A percentile compares a stretch with the other conserved stretches of the same genome.
Conservation (phyloP, 2,113 vertebrate genomes). For the Perccottus glenii region DNA sequence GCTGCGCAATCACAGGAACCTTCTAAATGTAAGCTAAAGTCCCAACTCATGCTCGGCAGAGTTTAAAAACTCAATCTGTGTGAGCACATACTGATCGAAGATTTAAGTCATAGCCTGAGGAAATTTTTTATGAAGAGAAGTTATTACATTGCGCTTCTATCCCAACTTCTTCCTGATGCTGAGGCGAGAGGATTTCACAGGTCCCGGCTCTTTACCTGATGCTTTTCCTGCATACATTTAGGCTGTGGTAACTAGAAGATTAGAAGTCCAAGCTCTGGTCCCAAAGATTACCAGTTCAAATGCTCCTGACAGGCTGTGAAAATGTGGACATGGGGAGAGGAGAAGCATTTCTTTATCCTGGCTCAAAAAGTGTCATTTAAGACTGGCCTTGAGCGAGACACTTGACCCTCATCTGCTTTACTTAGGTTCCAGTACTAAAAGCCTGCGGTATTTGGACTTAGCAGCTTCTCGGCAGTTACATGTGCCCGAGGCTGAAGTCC, state of each 20-base stretch:
- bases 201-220: conserved; percentile 29
- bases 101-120: conserved; percentile 44
- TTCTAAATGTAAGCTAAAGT: conserved; percentile 29
- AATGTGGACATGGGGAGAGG: conserved; percentile 21
- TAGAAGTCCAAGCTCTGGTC: conserved; percentile 25
- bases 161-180: conserved; percentile 34
- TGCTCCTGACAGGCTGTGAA: conserved; percentile 34
- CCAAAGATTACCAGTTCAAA: conserved; percentile 41
- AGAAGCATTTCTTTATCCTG: conserved; percentile 37
- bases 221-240: conserved; percentile 30
- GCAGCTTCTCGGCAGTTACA: conserved; percentile 11
- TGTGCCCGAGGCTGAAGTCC: conserved; percentile 23
- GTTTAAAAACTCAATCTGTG: conserved; percentile 35
- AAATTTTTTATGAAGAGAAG: conserved; percentile 55
- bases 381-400: conserved; percentile 30
- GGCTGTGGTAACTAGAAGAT: conserved; percentile 42
- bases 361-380: conserved; percentile 31
- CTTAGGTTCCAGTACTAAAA: conserved; percentile 23
- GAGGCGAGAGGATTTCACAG: conserved; percentile 44
- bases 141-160: conserved; percentile 54
- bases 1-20: conserved; percentile 18
- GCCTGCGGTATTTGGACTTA: conserved; percentile 32
- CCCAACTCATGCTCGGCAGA: conserved; percentile 33
- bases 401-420: conserved; percentile 40
- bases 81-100: conserved; percentile 30